Evolutionary conservation across 1,140 invertebrate species (phyloP).

Genomic region (Bombus breviceps): DNA sequence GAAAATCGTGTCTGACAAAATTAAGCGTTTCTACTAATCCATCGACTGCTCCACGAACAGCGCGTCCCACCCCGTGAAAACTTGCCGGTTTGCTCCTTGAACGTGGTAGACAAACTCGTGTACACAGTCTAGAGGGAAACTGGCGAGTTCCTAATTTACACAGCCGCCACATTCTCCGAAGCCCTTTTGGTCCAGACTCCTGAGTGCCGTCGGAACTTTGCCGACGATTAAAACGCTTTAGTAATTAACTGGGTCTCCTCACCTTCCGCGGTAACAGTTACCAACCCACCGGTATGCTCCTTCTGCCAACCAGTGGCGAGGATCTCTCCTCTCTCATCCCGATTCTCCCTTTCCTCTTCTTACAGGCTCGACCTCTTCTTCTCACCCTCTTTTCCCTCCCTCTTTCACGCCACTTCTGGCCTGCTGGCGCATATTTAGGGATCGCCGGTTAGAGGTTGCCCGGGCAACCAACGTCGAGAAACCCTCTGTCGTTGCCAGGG

Average conservation of each 20-base stretch:
- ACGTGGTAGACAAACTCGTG: background rate
- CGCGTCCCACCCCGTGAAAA: background rate
- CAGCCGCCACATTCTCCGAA: slow-evolving; percentile 62
- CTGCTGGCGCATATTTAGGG: slow-evolving; percentile 66
- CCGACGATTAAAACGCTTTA: slow-evolving; percentile 82
- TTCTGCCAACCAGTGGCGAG: slow-evolving; percentile 33
- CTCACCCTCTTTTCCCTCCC: slow-evolving; percentile 46
- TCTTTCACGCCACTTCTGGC: slow-evolving; percentile 53
- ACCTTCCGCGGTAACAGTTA: slow-evolving; percentile 70
- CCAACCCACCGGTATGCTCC: slow-evolving; percentile 39
- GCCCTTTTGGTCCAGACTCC: slow-evolving; percentile 53
- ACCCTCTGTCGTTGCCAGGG: slow-evolving; percentile 76
- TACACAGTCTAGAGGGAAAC: slow-evolving; percentile 28
- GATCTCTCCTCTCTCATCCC: background rate
- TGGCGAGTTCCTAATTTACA: slow-evolving; percentile 68
- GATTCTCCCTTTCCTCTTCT: slow-evolving; percentile 2
- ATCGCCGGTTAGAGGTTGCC: slow-evolving; percentile 73
- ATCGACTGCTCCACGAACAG: background rate
- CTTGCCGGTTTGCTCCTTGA: background rate
- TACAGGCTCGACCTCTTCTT: slow-evolving; percentile 34
- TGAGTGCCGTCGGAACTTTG: slow-evolving; percentile 78
- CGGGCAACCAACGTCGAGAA: slow-evolving; percentile 74
- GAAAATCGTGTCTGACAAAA: too few species aligned
- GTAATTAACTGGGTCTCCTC: slow-evolving; percentile 73
- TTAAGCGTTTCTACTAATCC: background rate